Percentiles rank a stretch among this genome's conserved stretches.
Conservation (phyloP, 2,113 vertebrate species). For the Archilochus colubris region DNA sequence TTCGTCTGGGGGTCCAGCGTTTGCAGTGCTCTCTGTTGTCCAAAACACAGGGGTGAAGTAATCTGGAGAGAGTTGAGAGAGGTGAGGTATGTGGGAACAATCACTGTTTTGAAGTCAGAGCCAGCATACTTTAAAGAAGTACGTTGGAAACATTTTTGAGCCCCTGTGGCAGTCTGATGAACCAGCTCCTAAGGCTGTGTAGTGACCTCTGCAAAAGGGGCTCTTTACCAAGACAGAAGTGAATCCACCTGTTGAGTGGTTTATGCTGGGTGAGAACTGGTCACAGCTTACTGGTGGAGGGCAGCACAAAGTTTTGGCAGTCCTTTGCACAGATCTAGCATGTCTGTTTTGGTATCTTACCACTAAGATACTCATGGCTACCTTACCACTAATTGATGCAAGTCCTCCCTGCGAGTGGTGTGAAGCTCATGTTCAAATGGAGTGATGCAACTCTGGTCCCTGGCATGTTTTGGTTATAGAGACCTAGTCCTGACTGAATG, state of each 20-base stretch:
- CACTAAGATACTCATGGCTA: neutral
- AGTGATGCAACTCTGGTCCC: neutral
- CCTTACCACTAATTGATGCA: neutral
- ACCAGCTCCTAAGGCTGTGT: fast-evolving
- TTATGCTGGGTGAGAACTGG: neutral
- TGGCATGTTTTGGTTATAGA: neutral
- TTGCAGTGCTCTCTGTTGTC: fast-evolving
- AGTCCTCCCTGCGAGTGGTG: neutral
- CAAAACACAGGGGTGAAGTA: neutral
- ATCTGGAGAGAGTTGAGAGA: neutral
- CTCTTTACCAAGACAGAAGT: neutral
- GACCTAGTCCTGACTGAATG: neutral
- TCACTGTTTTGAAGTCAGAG: neutral
- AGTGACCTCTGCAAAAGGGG: neutral
- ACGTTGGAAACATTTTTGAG: fast-evolving
- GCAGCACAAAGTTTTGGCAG: neutral
- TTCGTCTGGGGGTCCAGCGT: fast-evolving
- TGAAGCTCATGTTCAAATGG: neutral
- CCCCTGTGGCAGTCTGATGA: neutral
- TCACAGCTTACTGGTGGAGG: neutral
- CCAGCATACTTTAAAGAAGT: neutral
- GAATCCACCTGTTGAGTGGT: neutral
- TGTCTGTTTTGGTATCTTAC: neutral
- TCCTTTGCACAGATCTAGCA: neutral
- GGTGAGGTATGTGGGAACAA: neutral